These are phyloP conservation scores for Eupithecia subumbrata DNA, from an alignment of 2,888 invertebrate genomes.

Conservation along the genomic window DNA sequence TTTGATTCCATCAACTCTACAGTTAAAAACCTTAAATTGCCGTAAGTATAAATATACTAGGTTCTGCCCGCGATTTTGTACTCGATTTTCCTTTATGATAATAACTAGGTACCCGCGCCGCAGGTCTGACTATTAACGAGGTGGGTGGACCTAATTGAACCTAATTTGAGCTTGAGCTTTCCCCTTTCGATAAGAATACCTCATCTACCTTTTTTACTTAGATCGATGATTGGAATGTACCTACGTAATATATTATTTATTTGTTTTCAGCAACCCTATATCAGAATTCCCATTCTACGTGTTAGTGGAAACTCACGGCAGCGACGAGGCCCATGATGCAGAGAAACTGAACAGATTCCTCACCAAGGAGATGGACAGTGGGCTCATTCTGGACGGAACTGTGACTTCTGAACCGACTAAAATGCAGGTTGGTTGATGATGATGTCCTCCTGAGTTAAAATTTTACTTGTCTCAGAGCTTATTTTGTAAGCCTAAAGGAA, in stretches of 20 bases:
- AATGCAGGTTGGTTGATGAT: constrained; percentile 82
- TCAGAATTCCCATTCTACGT: constrained; percentile 91
- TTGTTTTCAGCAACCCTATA: constrained; percentile 81
- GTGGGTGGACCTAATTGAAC: too few species aligned
- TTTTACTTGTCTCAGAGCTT: not conserved
- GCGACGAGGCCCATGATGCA: constrained; percentile 92
- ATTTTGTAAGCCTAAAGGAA: too few species aligned
- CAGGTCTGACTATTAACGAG: too few species aligned
- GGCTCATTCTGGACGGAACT: constrained; percentile 92
- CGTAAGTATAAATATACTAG: constrained; percentile 62
- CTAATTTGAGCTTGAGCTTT: too few species aligned
- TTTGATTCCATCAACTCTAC: constrained; percentile 87
- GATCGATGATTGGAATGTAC: too few species aligned
- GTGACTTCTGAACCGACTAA: constrained; percentile 92
- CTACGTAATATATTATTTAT: too few species aligned
- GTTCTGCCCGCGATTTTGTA: too few species aligned
- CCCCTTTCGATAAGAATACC: too few species aligned
- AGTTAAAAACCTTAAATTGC: constrained; percentile 81
- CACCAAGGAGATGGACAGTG: constrained; percentile 87
- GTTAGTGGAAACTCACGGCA: constrained; percentile 94
- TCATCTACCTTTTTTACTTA: too few species aligned
- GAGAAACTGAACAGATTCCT: constrained; percentile 94
- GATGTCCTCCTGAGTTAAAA: not conserved
- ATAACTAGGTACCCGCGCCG: too few species aligned
- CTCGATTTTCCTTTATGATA: too few species aligned